Evolutionary conservation across 2,113 vertebrate genomes (phyloP), one percentile per base, ranked within the genome.

Genomic region (Dipodomys merriami): DNA sequence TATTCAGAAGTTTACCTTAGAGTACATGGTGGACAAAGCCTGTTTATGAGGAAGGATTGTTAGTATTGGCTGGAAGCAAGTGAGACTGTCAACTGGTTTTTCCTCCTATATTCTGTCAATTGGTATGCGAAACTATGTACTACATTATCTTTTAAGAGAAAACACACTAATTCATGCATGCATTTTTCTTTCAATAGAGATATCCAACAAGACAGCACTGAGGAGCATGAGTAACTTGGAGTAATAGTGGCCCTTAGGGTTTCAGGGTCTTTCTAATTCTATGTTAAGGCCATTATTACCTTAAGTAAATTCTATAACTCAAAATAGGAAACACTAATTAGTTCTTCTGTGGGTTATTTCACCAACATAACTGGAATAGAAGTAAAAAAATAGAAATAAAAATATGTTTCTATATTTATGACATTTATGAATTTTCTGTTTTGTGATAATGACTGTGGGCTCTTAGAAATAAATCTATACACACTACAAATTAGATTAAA

Each of bases 181-280:
- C 15, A 94, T 96, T 97, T 94, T 97, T 93, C 91, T 96, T 96
- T 71, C 18, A 1, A 23, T 88, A 73, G 57, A 92, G 89, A 83
- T 30, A 95, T 96, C 29, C 95, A 97, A 93, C 88, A 96, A 98
- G 94, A 95, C 90, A 97, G 93, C 86, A 93, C 90, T 89, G 95
- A 77, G 90, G 71, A 91, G 39, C 93, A 23, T 96, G 92, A 98
- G 97, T 98, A 97, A 97, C 90, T 97, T 93, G 95, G 97, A 95
- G 96, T 97, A 98, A 97, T 96, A 94, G 94, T 91, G 84, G 91
- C 94, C 83, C 79, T 76, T 81, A 83, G 69, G 95, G 92, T 78
- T 92, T 79, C 81, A 84, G 35, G 57, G 78, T 93, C 80, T 90
- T 94, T 95, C 57, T 96, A 79, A 68, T 92, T 95, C 68, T 86